Evolutionary conservation across 2,113 vertebrate species (phyloP).

Genomic region (Centropristis striata): DNA sequence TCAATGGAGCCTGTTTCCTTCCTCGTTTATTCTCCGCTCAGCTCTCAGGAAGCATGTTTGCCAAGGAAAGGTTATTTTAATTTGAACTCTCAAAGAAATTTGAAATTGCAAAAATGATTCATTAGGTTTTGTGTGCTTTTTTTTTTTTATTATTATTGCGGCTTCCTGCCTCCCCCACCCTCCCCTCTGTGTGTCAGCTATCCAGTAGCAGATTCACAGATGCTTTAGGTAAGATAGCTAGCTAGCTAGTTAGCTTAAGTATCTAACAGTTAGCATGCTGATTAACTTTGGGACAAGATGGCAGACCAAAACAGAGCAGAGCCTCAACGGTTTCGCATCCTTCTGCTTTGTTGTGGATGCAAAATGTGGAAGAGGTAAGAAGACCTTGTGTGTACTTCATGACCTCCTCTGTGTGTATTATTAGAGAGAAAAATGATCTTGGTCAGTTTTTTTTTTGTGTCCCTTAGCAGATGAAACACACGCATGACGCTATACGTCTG

Average conservation of each 20-base stretch:
- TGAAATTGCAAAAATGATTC: slow-evolving; percentile 81
- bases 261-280: slow-evolving; percentile 61
- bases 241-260: slow-evolving; percentile 68
- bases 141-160: slow-evolving; percentile 44
- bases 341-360: slow-evolving; percentile 81
- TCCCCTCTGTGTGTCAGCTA: slow-evolving; percentile 42
- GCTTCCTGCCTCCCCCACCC: neutral
- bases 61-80: slow-evolving; percentile 85
- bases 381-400: slow-evolving; percentile 52
- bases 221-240: slow-evolving; percentile 58
- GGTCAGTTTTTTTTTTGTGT: slow-evolving; percentile 29
- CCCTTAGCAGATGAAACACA: slow-evolving; percentile 10
- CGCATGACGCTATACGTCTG: neutral
- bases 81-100: slow-evolving; percentile 81
- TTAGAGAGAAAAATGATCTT: neutral
- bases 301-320: slow-evolving; percentile 72
- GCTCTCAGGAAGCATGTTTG: slow-evolving; percentile 82
- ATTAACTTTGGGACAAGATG: slow-evolving; percentile 70
- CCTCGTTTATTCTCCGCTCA: slow-evolving; percentile 70
- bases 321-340: slow-evolving; percentile 66
- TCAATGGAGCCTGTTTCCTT: slow-evolving; percentile 83
- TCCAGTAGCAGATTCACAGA: slow-evolving; percentile 56
- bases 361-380: slow-evolving; percentile 81
- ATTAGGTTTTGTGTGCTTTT: slow-evolving; percentile 76
- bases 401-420: slow-evolving; percentile 27